Evolutionary conservation across 2,888 invertebrate species (phyloP).

Genomic region (Cheilosia vernalis): DNA sequence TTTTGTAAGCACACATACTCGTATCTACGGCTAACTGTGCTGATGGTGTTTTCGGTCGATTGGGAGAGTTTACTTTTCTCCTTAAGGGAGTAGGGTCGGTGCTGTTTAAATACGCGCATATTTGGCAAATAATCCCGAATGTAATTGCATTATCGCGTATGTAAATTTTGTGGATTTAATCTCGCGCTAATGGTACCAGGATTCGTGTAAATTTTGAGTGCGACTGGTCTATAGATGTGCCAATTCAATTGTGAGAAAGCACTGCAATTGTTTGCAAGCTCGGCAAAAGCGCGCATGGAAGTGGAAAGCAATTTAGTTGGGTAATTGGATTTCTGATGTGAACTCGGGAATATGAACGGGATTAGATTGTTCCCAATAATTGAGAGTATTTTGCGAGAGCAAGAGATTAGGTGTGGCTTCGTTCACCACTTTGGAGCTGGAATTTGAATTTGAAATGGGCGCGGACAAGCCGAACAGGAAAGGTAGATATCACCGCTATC

Average conservation of each 20-base stretch:
- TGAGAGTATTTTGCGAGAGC: too few species aligned
- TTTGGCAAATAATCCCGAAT: conserved; percentile 57
- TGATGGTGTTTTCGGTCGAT: conserved; percentile 18
- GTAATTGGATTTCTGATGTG: background rate
- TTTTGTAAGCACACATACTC: conserved; percentile 1
- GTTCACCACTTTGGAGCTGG: too few species aligned
- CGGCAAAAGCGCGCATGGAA: background rate
- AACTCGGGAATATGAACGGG: background rate
- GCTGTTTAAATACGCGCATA: conserved; percentile 24
- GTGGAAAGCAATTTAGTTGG: background rate
- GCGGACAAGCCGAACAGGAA: too few species aligned
- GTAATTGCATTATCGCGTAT: conserved; percentile 57
- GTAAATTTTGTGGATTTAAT: conserved; percentile 9
- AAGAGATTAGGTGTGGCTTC: too few species aligned
- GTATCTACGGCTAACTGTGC: conserved; percentile 21
- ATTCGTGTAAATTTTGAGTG: background rate
- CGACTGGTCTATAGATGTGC: background rate
- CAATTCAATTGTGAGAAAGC: background rate
- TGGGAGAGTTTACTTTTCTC: conserved; percentile 5
- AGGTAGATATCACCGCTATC: too few species aligned
- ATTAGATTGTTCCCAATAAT: background rate
- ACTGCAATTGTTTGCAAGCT: conserved; percentile 2
- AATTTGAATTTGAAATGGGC: too few species aligned
- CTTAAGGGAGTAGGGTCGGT: background rate
- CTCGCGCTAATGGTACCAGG: conserved; percentile 4